Conservation (phyloP, 1,140 invertebrate genomes). For the Zaprionus camerounensis region DNA sequence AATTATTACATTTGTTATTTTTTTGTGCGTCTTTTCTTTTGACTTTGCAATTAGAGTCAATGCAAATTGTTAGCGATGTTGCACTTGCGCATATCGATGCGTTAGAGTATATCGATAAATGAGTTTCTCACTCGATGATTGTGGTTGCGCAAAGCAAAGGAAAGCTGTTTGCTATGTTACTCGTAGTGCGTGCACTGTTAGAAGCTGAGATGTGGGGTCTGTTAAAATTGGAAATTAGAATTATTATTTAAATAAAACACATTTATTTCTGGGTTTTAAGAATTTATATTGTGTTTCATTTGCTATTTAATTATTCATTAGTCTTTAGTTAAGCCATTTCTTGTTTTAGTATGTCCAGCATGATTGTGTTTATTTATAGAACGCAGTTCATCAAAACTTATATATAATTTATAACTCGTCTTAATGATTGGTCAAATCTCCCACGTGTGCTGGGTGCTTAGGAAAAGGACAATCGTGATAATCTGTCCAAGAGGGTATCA, state of each 20-base stretch:
- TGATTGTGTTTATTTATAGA: constrained; percentile 1
- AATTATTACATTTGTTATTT: constrained; percentile 51
- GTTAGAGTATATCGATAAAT: constrained; percentile 10
- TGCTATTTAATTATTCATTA: neutral
- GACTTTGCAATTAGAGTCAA: constrained; percentile 38
- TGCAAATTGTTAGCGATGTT: constrained; percentile 35
- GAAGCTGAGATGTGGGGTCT: neutral
- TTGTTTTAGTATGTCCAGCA: neutral
- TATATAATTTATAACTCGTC: neutral
- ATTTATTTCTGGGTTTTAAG: neutral
- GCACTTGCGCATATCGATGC: constrained; percentile 14
- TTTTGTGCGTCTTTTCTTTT: constrained; percentile 30
- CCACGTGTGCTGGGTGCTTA: constrained; percentile 1
- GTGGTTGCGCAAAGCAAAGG: neutral
- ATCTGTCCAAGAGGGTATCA: constrained; percentile 70
- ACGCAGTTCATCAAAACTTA: neutral
- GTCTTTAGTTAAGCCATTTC: neutral
- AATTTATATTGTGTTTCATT: too few relatives aligned
- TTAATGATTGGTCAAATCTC: constrained; percentile 1
- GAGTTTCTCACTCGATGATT: neutral
- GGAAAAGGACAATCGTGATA: constrained; percentile 44
- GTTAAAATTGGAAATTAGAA: neutral
- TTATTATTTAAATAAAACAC: neutral
- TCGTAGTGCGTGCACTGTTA: neutral
- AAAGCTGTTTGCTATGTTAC: constrained; percentile 12